Base-by-base conservation (phyloP, 2,797 vertebrate species). In the Enteromius thamalakanensis region DNA sequence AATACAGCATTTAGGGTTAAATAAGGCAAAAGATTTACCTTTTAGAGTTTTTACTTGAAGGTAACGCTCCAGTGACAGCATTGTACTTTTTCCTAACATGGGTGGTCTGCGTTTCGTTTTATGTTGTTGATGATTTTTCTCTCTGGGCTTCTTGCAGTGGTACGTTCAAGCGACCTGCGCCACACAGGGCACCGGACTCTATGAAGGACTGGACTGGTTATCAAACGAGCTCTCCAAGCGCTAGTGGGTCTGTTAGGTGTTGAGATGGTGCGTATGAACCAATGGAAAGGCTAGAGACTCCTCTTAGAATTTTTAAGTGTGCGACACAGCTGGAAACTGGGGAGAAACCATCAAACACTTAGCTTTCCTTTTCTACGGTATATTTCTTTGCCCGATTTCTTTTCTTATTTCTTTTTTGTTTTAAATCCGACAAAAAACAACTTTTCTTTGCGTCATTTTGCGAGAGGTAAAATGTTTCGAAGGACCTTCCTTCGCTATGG, bases 121-220 rank as follows among this genome's bases (percentile, higher is more conserved):
- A 3, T 64, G n/a, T 49, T 67, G 1, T 15, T 79, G 17, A 64
- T 79, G 21, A 21, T 51, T 12, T 34, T 4, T 79, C 4, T 69
- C 2, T 68, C 45, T 69, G 21, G 29, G 19, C 21, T 70, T 58
- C 42, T 78, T 80, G 40, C 94, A 97, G 97, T 97, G 96, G 96
- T 91, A 96, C 0, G 92, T 97, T 60, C 94, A 97, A 92, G 93
- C 95, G 2, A 95, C 96, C 83, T 96, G 96, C 29, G 97, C 97
- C 23, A 96, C 95, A 65, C 94, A 96, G 82, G 97, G 96, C 86
- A 93, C 90, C 0, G 97, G 97, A 79, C 94, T 97, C 32, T 97
- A 96, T 23, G 96, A 97, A 71, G 97, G 97, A 88, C 94, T 97
- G 78, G 96, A 97, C 87, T 97, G 96, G 96, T 93, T 97, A 85